Percentiles rank a stretch among this genome's conserved stretches.
phyloP scores from a whole-genome alignment of 2,113 vertebrate species.

The Rhinichthys klamathensis region DNA sequence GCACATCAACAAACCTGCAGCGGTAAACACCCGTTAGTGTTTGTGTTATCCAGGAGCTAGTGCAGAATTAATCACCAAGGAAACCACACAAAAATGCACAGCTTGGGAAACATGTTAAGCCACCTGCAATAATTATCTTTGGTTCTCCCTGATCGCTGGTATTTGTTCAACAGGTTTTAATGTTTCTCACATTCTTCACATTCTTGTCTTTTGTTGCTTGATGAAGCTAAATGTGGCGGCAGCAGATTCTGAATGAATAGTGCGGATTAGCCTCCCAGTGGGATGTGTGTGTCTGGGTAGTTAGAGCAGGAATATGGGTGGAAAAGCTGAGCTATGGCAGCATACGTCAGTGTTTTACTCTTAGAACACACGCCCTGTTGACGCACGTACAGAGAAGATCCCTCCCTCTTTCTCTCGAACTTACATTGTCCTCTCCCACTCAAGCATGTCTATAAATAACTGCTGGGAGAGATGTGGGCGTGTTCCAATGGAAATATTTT shows the following conservation, averaged over 20 bases:
- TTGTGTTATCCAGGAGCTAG: background rate
- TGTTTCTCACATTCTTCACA: conserved; percentile 8
- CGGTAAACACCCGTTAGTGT: background rate
- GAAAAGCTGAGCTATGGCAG: conserved; percentile 28
- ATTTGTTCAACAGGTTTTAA: conserved; percentile 31
- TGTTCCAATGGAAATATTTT: background rate
- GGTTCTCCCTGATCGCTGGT: conserved; percentile 48
- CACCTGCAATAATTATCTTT: conserved; percentile 35
- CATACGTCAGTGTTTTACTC: conserved; percentile 55
- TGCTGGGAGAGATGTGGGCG: background rate
- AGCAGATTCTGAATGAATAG: conserved; percentile 33
- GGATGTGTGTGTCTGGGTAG: conserved; percentile 1
- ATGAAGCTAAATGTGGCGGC: background rate
- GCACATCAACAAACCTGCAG: background rate
- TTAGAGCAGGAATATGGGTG: conserved; percentile 21
- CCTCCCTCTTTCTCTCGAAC: conserved; percentile 2
- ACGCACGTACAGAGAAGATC: background rate
- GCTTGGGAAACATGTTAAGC: conserved; percentile 4
- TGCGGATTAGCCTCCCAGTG: conserved; percentile 36
- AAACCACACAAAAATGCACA: background rate
- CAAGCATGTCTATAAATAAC: conserved; percentile 42
- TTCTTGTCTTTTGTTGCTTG: conserved; percentile 13
- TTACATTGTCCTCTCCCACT: background rate
- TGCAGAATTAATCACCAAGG: background rate
- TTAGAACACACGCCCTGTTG: conserved; percentile 46